Evolutionary conservation across 2,888 invertebrate species (phyloP).

Genomic region (Mesochorus sp.): DNA sequence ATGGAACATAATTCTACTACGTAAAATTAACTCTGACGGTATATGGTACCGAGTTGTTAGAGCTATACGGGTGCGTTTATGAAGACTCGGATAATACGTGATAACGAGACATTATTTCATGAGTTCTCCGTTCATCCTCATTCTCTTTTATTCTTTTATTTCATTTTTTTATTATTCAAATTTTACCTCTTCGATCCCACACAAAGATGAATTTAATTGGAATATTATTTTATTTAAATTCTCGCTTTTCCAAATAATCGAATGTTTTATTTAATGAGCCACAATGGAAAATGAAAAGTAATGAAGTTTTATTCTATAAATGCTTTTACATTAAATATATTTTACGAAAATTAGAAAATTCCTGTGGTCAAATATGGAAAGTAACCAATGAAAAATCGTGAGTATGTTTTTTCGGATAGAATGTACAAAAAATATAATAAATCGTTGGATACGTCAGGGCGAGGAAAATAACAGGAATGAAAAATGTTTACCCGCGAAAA

Average conservation of each 20-base stretch:
- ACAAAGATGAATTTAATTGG: too few relatives aligned
- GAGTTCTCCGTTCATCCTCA: not conserved
- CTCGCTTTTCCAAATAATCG: too few relatives aligned
- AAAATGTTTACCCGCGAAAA: not conserved
- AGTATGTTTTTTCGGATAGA: not conserved
- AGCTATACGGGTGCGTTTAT: constrained; percentile 18
- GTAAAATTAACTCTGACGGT: constrained; percentile 16
- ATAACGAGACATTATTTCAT: constrained; percentile 9
- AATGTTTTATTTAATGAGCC: too few relatives aligned
- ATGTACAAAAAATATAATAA: not conserved
- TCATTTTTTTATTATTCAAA: not conserved
- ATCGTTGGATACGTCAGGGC: not conserved
- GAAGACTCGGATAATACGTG: constrained; percentile 20
- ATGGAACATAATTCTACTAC: not conserved
- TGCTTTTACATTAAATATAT: too few relatives aligned
- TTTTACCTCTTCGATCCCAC: too few relatives aligned
- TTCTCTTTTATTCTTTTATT: not conserved
- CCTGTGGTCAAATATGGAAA: too few relatives aligned
- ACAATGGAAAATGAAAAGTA: too few relatives aligned
- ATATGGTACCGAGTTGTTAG: not conserved
- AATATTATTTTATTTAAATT: too few relatives aligned
- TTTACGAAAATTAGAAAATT: not conserved
- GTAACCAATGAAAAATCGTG: not conserved
- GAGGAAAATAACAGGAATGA: not conserved
- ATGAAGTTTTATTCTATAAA: not conserved